phyloP scores from a whole-genome alignment of 2,797 vertebrate species.

The Gallirallus australis region DNA sequence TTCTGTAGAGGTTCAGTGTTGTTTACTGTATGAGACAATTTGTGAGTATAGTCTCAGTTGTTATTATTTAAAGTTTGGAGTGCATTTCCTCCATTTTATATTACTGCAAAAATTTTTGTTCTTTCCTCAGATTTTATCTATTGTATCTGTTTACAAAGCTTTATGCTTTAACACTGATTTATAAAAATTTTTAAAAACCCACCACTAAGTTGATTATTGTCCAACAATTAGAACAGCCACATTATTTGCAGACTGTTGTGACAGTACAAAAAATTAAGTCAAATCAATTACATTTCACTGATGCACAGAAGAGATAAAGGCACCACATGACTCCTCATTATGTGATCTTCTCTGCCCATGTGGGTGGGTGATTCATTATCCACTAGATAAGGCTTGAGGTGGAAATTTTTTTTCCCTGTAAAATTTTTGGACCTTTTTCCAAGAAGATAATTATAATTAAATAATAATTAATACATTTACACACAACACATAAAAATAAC shows the following conservation, averaged over 20 bases:
- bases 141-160: background rate
- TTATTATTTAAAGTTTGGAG: background rate
- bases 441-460: background rate
- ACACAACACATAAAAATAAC: conserved; percentile 2
- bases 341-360: background rate
- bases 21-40: background rate
- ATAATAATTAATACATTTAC: background rate
- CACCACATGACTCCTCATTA: background rate
- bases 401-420: background rate
- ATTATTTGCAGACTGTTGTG: background rate
- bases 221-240: background rate
- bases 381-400: background rate
- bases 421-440: background rate
- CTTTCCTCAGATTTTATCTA: background rate
- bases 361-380: background rate
- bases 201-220: background rate
- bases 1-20: background rate
- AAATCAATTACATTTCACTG: background rate
- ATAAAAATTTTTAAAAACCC: background rate
- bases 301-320: background rate
- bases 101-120: background rate
- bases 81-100: background rate
- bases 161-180: background rate
- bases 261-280: background rate
- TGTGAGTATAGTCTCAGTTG: background rate